Evolutionary conservation across 2,888 invertebrate genomes (phyloP).

Genomic region (Agonum fuliginosum): DNA sequence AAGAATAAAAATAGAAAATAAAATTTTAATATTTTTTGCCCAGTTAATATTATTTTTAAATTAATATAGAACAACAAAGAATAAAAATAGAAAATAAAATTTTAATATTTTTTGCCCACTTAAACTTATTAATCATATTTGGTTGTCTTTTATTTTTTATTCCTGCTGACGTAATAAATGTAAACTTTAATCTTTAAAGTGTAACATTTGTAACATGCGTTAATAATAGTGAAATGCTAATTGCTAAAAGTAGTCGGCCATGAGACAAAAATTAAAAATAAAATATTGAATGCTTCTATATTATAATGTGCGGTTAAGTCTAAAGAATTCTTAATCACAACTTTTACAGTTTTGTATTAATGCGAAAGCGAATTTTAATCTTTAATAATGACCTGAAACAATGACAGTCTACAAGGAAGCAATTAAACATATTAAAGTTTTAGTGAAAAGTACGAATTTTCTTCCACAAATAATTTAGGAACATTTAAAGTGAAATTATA

Average conservation of each 20-base stretch:
- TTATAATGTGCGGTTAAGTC: too few relatives aligned
- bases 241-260: conserved; percentile 40
- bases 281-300: conserved; percentile 20
- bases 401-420: conserved; percentile 7
- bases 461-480: background rate
- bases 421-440: conserved; percentile 1
- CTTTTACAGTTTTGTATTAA: background rate
- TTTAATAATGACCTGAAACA: background rate
- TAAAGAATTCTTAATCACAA: background rate
- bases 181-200: conserved; percentile 17
- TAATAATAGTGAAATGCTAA: conserved; percentile 30
- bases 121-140: background rate
- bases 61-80: too few relatives aligned
- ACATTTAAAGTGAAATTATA: too few relatives aligned
- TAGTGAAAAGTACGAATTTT: background rate
- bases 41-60: too few relatives aligned
- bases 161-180: conserved; percentile 9
- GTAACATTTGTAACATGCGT: conserved; percentile 17
- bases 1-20: too few relatives aligned
- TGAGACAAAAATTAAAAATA: conserved; percentile 15
- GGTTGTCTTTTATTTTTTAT: background rate
- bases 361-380: background rate
- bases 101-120: background rate
- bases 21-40: too few relatives aligned
- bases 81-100: background rate